These are phyloP conservation scores for Argyrosomus regius DNA, from an alignment of 2,797 vertebrate genomes.

Conservation along the genomic window DNA sequence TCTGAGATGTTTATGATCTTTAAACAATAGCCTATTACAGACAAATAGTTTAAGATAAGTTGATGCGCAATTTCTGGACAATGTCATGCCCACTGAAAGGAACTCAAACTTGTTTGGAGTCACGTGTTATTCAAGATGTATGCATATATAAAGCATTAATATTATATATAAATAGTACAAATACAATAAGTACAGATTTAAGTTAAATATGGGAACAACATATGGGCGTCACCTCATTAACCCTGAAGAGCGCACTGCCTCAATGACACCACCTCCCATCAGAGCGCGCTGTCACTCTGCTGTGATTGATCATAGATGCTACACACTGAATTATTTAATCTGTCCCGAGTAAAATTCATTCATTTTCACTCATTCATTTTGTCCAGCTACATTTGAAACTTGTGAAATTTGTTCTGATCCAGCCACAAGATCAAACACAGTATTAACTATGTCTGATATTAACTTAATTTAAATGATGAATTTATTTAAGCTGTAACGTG, in stretches of 20 bases:
- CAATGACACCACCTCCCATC: constrained; percentile 17
- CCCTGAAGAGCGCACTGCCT: constrained; percentile 30
- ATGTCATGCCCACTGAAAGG: neutral
- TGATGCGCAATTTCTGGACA: constrained; percentile 19
- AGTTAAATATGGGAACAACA: neutral
- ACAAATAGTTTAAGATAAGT: neutral
- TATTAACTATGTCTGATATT: neutral
- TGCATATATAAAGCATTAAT: neutral
- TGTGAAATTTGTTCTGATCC: neutral
- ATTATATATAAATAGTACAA: neutral
- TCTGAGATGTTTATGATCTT: constrained; percentile 17
- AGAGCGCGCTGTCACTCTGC: constrained; percentile 27
- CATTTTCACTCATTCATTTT: constrained; percentile 18
- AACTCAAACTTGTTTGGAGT: constrained; percentile 27
- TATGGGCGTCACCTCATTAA: constrained; percentile 35
- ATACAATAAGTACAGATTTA: neutral
- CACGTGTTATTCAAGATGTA: neutral
- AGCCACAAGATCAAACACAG: neutral
- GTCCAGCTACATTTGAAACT: neutral
- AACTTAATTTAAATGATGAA: neutral
- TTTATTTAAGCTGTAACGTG: neutral
- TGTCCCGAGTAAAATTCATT: neutral
- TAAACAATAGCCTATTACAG: neutral
- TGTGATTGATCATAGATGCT: constrained; percentile 33
- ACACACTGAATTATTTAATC: neutral